phyloP scores from a whole-genome alignment of 2,797 vertebrate genomes.

The Phoebastria nigripes region DNA sequence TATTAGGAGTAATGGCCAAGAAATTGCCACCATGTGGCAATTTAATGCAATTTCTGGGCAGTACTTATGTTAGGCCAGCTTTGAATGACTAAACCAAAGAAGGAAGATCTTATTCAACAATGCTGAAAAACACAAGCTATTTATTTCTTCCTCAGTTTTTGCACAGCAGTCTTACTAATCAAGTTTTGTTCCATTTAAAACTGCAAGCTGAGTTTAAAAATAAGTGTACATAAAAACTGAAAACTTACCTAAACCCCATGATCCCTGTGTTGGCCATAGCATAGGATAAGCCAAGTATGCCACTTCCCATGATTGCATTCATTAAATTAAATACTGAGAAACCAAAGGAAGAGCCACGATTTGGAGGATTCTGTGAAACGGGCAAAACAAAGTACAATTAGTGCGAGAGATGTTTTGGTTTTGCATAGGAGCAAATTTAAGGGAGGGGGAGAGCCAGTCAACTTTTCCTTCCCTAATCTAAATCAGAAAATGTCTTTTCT shows the following conservation, averaged over 20 bases:
- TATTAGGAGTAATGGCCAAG: background rate
- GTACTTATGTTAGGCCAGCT: background rate
- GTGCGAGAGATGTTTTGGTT: background rate
- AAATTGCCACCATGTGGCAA: conserved; percentile 51
- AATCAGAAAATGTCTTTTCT: background rate
- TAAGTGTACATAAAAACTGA: fast-evolving
- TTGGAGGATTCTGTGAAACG: conserved; percentile 53
- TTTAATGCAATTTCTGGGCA: background rate
- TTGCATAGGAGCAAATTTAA: background rate
- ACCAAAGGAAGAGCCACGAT: conserved; percentile 81
- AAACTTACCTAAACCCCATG: conserved; percentile 87
- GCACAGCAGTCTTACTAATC: background rate
- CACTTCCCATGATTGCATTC: conserved; percentile 96
- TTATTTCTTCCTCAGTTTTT: background rate
- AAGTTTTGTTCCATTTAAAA: background rate
- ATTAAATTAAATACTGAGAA: conserved; percentile 93
- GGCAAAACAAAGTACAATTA: background rate
- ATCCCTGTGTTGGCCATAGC: conserved; percentile 91
- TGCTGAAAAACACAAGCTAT: background rate
- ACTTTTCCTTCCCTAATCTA: background rate
- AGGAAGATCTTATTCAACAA: background rate
- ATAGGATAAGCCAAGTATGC: conserved; percentile 91
- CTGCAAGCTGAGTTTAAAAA: background rate
- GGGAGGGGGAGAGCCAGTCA: background rate
- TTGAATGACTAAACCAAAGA: background rate